Base-by-base conservation (phyloP, 2,888 invertebrate genomes). In the Drosophila anceps region DNA sequence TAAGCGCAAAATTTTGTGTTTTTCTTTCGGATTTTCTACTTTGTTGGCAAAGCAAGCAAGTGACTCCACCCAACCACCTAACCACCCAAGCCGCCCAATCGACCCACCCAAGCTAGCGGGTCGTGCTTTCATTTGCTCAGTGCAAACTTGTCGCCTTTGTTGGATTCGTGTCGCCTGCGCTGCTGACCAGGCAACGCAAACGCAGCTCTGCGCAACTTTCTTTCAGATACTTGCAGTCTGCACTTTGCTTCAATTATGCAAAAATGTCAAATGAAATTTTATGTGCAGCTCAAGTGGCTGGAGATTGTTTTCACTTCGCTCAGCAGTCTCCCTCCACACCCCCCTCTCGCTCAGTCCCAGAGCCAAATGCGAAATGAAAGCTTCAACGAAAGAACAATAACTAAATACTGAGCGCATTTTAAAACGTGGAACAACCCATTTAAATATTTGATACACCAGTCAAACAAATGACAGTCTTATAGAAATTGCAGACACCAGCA, bases 1-100 rank as follows among this genome's bases (percentile, higher is more conserved):
- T 71, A 72, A 77, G 78, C 85, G 76, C 70, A 85, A 81, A 86
- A 85, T 91, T 84, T 88, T 84, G 83, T 91, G 91, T 91, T 91
- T 91, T 91, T 92, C 85, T 90, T 87, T 84, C 82, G 86, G 91
- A 92, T 91, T 91, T 91, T 92, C 91, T 88, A 90, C 91, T 92
- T 90, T 92, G 90, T 82, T 88, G 90, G 84, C 78, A 80, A 82
- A 82, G 90, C 85, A 90, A 87, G 81, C 89, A 88, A 84, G 51
- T 53, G 60, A 58, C 68, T 60, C 24, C 29, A 20, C 10, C 39
- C 24, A 13, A 0, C 27, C 55, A 55, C 29, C 41, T 61, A 58
- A 12, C 8, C 51, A 50, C 6, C 24, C 37, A 12, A n/a, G 5
- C 27, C 35, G 15, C 4, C 55, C 29, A 10, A 8, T 0, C 29